Evolutionary conservation across 2,888 invertebrate species (phyloP).

Genomic region (Lochmaea capreae): DNA sequence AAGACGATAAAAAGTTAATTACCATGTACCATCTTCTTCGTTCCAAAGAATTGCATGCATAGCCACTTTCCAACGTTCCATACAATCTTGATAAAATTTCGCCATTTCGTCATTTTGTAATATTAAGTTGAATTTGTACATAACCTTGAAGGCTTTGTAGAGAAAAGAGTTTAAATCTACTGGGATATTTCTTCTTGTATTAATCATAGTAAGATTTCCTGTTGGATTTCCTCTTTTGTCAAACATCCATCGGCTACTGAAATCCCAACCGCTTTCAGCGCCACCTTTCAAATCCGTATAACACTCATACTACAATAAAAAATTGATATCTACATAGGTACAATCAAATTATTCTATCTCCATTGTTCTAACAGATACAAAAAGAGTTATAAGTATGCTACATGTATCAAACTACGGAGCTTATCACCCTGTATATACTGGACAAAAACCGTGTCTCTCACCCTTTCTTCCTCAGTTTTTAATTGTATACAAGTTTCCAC

Average conservation of each 20-base stretch:
- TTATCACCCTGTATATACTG: no score
- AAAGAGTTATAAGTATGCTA: no score
- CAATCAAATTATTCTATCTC: no score
- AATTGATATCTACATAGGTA: neutral
- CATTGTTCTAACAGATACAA: no score
- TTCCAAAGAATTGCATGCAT: constrained; percentile 85
- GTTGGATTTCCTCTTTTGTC: constrained; percentile 64
- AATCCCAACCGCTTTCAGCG: constrained; percentile 92
- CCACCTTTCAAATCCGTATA: constrained; percentile 69
- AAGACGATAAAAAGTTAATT: constrained; percentile 51
- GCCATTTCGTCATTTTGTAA: constrained; percentile 68
- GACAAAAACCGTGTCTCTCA: constrained; percentile 16
- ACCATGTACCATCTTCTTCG: constrained; percentile 81
- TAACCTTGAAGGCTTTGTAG: constrained; percentile 74
- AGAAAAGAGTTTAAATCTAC: constrained; percentile 86
- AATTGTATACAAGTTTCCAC: constrained; percentile 64
- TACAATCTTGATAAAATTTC: constrained; percentile 66
- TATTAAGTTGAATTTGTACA: constrained; percentile 71
- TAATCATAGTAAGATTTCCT: constrained; percentile 71
- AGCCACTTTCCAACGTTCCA: constrained; percentile 67
- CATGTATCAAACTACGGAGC: no score
- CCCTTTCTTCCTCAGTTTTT: constrained; percentile 46
- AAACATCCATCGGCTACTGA: constrained; percentile 84
- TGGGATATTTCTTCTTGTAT: constrained; percentile 77
- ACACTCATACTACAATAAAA: constrained; percentile 61